Evolutionary conservation across 2,113 vertebrate species (phyloP), one percentile per base, ranked within the genome.

Genomic region (Leptobrachium leishanense): DNA sequence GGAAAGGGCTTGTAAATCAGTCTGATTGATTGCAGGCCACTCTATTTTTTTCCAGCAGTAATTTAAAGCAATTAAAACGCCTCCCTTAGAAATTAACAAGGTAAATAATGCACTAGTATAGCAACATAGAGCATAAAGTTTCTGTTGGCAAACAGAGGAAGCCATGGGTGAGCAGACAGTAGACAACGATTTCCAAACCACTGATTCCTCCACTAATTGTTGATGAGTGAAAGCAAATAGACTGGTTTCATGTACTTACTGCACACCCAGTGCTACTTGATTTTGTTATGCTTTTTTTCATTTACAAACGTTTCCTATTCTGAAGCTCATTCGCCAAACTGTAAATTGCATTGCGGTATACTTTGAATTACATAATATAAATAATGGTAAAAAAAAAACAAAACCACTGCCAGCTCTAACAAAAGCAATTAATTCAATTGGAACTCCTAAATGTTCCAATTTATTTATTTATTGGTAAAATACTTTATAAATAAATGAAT

Each of bases 11-110:
- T 86, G 76, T 89, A 89, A 90, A 90, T 90, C 89, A 90, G 86
- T 79, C 83, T 84, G 90, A 90, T 84, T 83, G 86, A 86, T 85
- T 86, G 85, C 85, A 85, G 90, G 88, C 88, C 90, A 83, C 81
- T 82, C 86, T 15, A 2, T 77, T 79, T 87, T 85, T 84, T 86
- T 82, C 83, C 85, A 86, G 85, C 84, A 66, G 88, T 86, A 86
- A 91, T 89, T 91, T 86, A 69, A 64, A 82, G 80, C 86, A 86
- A 82, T 86, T 89, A 86, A 82, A 90, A 85, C 6, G 76, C 84
- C 81, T 87, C 84, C 81, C 83, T 81, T 46, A 0, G 75, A 87
- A 84, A 88, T 88, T 86, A 82, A 2, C 82, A 84, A 72, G 85
- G 85, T 90, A 90, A 91, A 88, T 85, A 89, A 85, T 13, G 68